Evolutionary conservation across 2,113 vertebrate genomes (phyloP), one percentile per base, ranked within the genome.

Genomic region (Opisthocomus hoazin): DNA sequence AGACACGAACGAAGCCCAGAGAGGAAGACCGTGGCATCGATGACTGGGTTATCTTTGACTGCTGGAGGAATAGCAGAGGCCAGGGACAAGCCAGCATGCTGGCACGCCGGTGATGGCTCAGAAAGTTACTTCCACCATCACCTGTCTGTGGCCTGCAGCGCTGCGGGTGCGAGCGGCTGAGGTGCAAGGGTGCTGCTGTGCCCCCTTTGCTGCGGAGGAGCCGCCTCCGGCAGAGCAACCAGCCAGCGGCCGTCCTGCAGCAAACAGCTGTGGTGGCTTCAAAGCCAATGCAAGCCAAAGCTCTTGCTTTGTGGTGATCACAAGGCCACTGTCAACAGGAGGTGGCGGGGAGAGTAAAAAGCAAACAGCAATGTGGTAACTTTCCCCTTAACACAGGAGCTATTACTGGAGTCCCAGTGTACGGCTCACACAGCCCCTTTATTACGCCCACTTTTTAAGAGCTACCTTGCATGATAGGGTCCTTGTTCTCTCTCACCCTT

Each of bases 131-230:
- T 51, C 60, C 36, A 70, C 19, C 34, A 5, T 8, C 10, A 15
- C 20, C 64, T 82, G 87, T 36, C 36, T 0, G 15, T 16, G 48
- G 21, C n/a, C 22, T 83, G n/a, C 39, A 5, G 3, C 0, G 0
- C 61, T n/a, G 64, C 0, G 4, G 0, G 0, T 46, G 46, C 0
- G 5, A 61, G 66, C 3, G 1, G 37, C 43, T 64, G 74, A 51
- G 73, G 69, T 7, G 30, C 29, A 8, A 0, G 27, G 43, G 46
- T 50, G 41, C 45, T 74, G 68, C 83, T 19, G 21, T 8, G 58
- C 21, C 41, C 58, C 3, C 9, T 45, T 53, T 34, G 70, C n/a
- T 57, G 78, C 0, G 3, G 36, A 77, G 82, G 21, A 78, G 54
- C 41, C 1, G 9, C 73, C 73, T 43, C 27, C 0, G 3, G 87